Evolutionary conservation across 2,888 invertebrate species (phyloP).

Genomic region (Eurytoma adleriae): DNA sequence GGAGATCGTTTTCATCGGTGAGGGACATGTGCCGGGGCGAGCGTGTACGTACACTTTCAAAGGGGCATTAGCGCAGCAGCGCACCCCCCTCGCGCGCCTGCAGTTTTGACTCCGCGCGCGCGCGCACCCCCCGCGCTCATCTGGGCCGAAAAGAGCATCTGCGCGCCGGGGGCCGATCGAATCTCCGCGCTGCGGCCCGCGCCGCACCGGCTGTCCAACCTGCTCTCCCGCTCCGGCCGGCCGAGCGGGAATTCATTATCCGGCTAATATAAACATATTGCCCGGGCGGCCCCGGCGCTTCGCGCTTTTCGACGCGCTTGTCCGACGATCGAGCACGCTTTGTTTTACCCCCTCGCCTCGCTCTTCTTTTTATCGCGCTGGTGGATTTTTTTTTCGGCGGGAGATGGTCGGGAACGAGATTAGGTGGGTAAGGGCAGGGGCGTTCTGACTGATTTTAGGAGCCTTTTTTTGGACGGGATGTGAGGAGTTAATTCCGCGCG

Average conservation of each 20-base stretch:
- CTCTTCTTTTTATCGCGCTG: too few species aligned
- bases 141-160: constrained; percentile 71
- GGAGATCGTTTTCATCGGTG: constrained; percentile 11
- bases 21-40: neutral
- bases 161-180: constrained; percentile 69
- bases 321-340: neutral
- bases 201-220: constrained; percentile 64
- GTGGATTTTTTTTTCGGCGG: neutral
- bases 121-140: constrained; percentile 60
- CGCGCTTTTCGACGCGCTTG: constrained; percentile 36
- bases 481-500: neutral
- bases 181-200: constrained; percentile 54
- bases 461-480: neutral
- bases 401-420: neutral
- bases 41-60: constrained; percentile 54
- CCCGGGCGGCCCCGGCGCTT: constrained; percentile 54
- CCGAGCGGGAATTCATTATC: constrained; percentile 72
- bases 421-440: neutral
- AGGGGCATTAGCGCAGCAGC: constrained; percentile 58
- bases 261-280: constrained; percentile 76
- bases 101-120: constrained; percentile 58
- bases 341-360: too few species aligned
- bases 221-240: constrained; percentile 65
- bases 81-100: constrained; percentile 57
- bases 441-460: constrained; percentile 1